Base-by-base conservation (phyloP, 2,888 invertebrate species). In the Campoplex nolae region DNA sequence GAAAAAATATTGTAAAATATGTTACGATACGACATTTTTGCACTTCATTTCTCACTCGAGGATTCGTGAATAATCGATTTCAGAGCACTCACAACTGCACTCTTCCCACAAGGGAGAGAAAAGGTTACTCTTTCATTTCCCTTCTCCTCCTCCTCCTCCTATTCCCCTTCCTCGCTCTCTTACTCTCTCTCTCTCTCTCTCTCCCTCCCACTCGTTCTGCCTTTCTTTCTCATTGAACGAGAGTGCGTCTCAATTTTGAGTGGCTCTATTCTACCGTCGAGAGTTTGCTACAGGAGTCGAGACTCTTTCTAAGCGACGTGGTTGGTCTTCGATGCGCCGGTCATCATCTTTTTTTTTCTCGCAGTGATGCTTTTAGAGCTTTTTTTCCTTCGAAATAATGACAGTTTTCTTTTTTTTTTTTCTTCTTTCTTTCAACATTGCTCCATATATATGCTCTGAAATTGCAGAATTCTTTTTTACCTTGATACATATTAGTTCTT, bases 21-120 rank as follows among this genome's bases (percentile, higher is more conserved):
- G 28, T 42, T n/a, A n/a, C 23, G n/a, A 68, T 51, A 42, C 23
- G 13, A 68, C 42, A 42, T 79, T 70, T 42, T 79, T 45, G 70
- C 45, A 42, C 79, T 79, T 79, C 70, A 70, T 79, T 56, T 56
- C 76, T 23, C 70, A 23, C 28, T 32, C 45, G 56, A 28, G 70
- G 13, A 65, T 51, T 77, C 48, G 28, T 67, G 77, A 77, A 70
- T 79, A 70, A 79, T 79, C 70, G 79, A 79, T 79, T 79, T 70
- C 56, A 16, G 70, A 56, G 70, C 28, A 68, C 54, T 78, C 42
- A 42, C 38, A 38, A 51, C 32, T 51, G 67, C 51, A 54, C 68
- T 54, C 51, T 78, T 28, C 16, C 18, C 42, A 68, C 45, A 42
- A 9, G n/a, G 56, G 0, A 42, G 56, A 56, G 45, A 18, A 79